Evolutionary conservation across 1,140 invertebrate genomes (phyloP).

Genomic region (Formica selysi): DNA sequence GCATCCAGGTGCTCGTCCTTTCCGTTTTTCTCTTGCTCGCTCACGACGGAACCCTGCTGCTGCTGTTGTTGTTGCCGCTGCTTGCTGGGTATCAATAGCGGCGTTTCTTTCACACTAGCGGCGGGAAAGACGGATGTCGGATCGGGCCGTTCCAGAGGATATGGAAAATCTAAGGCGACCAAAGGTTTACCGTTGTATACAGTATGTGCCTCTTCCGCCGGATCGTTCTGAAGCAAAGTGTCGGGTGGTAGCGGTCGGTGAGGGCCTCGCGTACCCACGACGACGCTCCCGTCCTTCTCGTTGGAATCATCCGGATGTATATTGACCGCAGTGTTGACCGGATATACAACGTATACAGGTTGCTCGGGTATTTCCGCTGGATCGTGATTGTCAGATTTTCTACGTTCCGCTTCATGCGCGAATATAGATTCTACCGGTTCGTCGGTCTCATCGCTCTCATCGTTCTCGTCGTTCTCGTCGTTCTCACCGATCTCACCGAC

Average conservation of each 20-base stretch:
- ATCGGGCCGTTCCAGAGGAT: conserved; percentile 88
- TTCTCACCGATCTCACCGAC: conserved; percentile 60
- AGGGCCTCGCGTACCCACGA: conserved; percentile 87
- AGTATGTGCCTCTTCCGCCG: conserved; percentile 65
- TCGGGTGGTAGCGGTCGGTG: conserved; percentile 87
- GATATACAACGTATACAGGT: conserved; percentile 89
- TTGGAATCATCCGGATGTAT: conserved; percentile 84
- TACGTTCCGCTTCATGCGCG: conserved; percentile 59
- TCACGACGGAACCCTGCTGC: conserved; percentile 29
- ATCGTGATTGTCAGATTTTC: conserved; percentile 69
- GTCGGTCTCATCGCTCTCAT: conserved; percentile 47
- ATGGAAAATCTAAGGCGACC: conserved; percentile 88
- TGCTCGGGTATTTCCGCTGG: conserved; percentile 79
- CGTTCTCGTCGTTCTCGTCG: conserved; percentile 33
- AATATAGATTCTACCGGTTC: conserved; percentile 9
- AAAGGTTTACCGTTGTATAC: conserved; percentile 63
- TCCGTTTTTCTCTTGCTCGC: conserved; percentile 53
- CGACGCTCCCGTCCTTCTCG: conserved; percentile 87
- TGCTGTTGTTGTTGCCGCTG: conserved; percentile 66
- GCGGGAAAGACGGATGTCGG: conserved; percentile 76
- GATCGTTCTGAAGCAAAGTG: conserved; percentile 80
- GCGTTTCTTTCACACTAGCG: conserved; percentile 80
- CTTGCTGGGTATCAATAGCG: conserved; percentile 82
- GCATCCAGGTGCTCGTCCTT: conserved; percentile 66
- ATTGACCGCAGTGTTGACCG: conserved; percentile 86